Base-by-base conservation (phyloP, 2,113 vertebrate genomes). In the Suncus etruscus region DNA sequence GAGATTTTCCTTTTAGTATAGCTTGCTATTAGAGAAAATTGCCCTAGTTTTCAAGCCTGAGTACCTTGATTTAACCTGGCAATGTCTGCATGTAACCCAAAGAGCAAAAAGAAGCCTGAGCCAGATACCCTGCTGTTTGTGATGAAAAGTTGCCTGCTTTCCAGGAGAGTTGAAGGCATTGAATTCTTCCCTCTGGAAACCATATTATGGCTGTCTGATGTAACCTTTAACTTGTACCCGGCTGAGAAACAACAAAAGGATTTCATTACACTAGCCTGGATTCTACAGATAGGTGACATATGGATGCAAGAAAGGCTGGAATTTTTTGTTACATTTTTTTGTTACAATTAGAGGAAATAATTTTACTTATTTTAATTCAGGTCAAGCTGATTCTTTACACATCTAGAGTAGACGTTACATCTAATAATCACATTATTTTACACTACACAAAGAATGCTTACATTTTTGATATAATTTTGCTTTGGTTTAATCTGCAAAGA, bases 181-280 rank as follows among this genome's bases (percentile, higher is more conserved):
- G 45, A 61, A 92, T 84, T 32, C 11, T 29, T 16, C 3, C 1
- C 50, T 66, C 24, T 94, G 66, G 70, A 92, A 81, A 84, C 27
- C 11, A 63, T 4, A 11, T 78, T 70, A 29, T 39, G 50, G 61
- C 14, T 69, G 74, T 69, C 27, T 16, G 31, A 93, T 70, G 82
- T 89, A 61, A 78, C 51, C 29, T 89, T 92, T 89, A 87, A 87
- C 83, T 75, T 75, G 51, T 73, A 66, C 24, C 61, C 89, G 58
- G 50, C 58, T 89, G 70, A 75, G 84, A 89, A 77, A 80, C 48
- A 68, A 24, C 18, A 75, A 80, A 32, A 88, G 24, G 8, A 24
- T 75, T 88, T 68, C 70, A 48, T 82, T 87, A 65, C 15, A 51
- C 32, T 18, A 51, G 31, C 25, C 45, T 61, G 45, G 65, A 78